Evolutionary conservation across 2,888 invertebrate genomes (phyloP).

Genomic region (Petrophora chlorosata): DNA sequence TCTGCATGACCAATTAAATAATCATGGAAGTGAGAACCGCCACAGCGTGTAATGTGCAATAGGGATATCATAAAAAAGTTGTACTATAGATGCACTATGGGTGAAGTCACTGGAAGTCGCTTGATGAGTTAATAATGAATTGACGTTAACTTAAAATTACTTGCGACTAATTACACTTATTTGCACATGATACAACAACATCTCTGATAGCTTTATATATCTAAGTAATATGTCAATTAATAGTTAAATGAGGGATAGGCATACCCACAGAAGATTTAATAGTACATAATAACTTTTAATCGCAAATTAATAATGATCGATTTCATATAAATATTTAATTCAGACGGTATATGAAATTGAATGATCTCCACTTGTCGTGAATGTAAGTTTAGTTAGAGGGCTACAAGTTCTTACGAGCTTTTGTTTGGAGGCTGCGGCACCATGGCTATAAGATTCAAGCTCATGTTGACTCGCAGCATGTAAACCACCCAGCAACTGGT

Average conservation of each 20-base stretch:
- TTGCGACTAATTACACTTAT: not conserved
- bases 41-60: slow-evolving; percentile 11
- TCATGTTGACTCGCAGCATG: slow-evolving; percentile 90
- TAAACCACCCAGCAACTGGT: slow-evolving; percentile 89
- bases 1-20: slow-evolving; percentile 18
- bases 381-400: too few relatives aligned
- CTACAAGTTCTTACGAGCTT: slow-evolving; percentile 54
- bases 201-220: not conserved
- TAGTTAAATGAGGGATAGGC: too few relatives aligned
- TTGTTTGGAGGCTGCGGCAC: slow-evolving; percentile 74
- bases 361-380: too few relatives aligned
- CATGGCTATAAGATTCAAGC: slow-evolving; percentile 89
- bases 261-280: too few relatives aligned
- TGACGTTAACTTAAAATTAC: not conserved
- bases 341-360: too few relatives aligned
- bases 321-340: too few relatives aligned
- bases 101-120: too few relatives aligned
- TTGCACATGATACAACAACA: not conserved
- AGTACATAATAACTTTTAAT: too few relatives aligned
- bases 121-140: not conserved
- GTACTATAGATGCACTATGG: not conserved
- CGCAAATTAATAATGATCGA: too few relatives aligned
- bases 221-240: too few relatives aligned
- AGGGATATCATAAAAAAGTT: slow-evolving; percentile 20
- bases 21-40: slow-evolving; percentile 6